phyloP scores from a whole-genome alignment of 2,888 invertebrate genomes.

The Acrobasis suavella region DNA sequence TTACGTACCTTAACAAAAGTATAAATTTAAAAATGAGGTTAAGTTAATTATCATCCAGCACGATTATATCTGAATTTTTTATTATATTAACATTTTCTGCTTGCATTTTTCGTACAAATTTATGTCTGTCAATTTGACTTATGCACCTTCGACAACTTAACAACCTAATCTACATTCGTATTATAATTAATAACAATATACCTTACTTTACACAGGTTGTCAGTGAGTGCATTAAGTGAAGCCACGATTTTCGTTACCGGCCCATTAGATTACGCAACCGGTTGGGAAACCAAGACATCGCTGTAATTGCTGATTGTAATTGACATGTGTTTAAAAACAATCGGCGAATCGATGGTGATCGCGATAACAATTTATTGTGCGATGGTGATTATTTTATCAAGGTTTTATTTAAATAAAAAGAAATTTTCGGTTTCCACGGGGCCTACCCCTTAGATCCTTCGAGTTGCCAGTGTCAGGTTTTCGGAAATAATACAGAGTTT shows the following conservation, averaged over 20 bases:
- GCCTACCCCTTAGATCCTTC: too few species aligned
- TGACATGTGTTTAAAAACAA: slow-evolving; percentile 13
- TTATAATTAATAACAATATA: not conserved
- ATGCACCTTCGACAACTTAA: not conserved
- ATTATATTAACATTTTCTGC: too few species aligned
- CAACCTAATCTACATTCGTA: not conserved
- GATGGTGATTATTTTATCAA: not conserved
- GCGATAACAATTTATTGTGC: slow-evolving; percentile 7
- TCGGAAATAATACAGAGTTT: too few species aligned
- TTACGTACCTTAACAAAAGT: too few species aligned
- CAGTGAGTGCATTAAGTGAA: slow-evolving; percentile 10
- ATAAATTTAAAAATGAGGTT: too few species aligned
- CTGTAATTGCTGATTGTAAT: slow-evolving; percentile 10
- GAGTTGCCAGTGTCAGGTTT: too few species aligned
- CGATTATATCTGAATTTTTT: too few species aligned
- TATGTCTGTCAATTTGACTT: not conserved
- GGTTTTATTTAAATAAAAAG: too few species aligned
- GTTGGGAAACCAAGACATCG: not conserved
- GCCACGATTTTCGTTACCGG: slow-evolving; percentile 10
- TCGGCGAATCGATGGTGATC: not conserved
- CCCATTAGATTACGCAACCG: slow-evolving; percentile 7
- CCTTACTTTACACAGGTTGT: slow-evolving; percentile 2
- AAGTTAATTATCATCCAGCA: too few species aligned
- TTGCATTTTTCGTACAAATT: not conserved
- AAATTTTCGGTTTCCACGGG: too few species aligned